These are phyloP conservation scores for Sclerurus mexicanus DNA, from an alignment of 2,113 vertebrate species.

Conservation along the genomic window DNA sequence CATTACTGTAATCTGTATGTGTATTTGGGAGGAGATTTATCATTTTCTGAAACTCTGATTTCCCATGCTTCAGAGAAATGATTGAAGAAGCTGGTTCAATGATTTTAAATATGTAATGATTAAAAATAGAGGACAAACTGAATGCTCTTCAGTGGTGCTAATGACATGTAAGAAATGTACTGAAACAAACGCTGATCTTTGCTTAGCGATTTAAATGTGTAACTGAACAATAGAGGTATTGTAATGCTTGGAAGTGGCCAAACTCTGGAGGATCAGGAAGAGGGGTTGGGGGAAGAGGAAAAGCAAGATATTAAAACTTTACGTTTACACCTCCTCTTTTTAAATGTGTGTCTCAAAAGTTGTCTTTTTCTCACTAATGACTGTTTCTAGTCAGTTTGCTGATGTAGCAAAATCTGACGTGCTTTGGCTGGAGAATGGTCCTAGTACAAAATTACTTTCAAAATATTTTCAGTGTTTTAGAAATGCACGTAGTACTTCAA, in stretches of 20 bases:
- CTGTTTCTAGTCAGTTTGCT: not conserved
- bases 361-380: not conserved
- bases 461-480: not conserved
- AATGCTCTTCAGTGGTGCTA: slow-evolving; percentile 29
- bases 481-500: not conserved
- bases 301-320: not conserved
- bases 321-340: not conserved
- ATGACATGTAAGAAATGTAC: slow-evolving; percentile 47
- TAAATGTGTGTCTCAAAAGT: not conserved
- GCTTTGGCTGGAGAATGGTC: not conserved
- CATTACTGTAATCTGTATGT: not conserved
- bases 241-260: slow-evolving; percentile 34
- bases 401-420: not conserved
- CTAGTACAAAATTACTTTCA: not conserved
- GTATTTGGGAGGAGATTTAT: not conserved
- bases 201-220: slow-evolving; percentile 39
- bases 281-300: not conserved
- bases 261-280: not conserved
- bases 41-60: not conserved
- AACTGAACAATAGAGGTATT: slow-evolving; percentile 51
- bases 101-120: not conserved
- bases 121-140: not conserved
- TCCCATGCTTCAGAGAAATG: not conserved
- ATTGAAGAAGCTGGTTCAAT: not conserved
- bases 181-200: slow-evolving; percentile 49